A percentile compares a stretch with the other conserved stretches of the same genome.
These are phyloP conservation scores for Doris montereyensis DNA, from an alignment of 2,888 invertebrate species.

Conservation along the genomic window DNA sequence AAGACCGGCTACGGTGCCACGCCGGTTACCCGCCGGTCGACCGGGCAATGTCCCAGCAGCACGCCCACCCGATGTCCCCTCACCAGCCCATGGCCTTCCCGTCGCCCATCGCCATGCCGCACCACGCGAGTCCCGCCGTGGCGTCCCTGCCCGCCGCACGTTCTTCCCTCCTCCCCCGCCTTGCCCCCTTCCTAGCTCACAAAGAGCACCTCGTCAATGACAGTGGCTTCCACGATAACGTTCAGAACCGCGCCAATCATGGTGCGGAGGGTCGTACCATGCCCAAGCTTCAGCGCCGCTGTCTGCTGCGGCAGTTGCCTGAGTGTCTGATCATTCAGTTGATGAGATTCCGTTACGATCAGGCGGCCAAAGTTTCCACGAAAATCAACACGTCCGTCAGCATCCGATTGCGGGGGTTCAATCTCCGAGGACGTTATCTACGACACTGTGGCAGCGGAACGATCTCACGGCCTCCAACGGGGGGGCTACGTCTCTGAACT, in stretches of 20 bases:
- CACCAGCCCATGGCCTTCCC: slow-evolving; percentile 31
- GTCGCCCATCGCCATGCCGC: neutral
- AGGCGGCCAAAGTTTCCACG: slow-evolving; percentile 51
- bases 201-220: slow-evolving; percentile 53
- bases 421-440: slow-evolving; percentile 63
- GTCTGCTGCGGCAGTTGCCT: slow-evolving; percentile 67
- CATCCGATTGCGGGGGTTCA: slow-evolving; percentile 61
- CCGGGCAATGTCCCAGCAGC: neutral
- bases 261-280: slow-evolving; percentile 40
- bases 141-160: neutral
- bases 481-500: slow-evolving; percentile 61
- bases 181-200: slow-evolving; percentile 42
- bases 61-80: slow-evolving; percentile 28
- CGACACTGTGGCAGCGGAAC: slow-evolving; percentile 65
- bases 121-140: no score
- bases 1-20: neutral
- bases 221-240: slow-evolving; percentile 64
- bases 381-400: slow-evolving; percentile 66
- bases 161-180: neutral
- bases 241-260: slow-evolving; percentile 62
- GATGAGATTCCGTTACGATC: slow-evolving; percentile 64
- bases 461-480: slow-evolving; percentile 54
- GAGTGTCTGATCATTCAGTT: slow-evolving; percentile 70
- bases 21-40: slow-evolving; percentile 11
- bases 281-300: slow-evolving; percentile 61